These are phyloP conservation scores for Scrobipalpa atriplicella DNA, from an alignment of 2,888 invertebrate genomes.

Conservation along the genomic window DNA sequence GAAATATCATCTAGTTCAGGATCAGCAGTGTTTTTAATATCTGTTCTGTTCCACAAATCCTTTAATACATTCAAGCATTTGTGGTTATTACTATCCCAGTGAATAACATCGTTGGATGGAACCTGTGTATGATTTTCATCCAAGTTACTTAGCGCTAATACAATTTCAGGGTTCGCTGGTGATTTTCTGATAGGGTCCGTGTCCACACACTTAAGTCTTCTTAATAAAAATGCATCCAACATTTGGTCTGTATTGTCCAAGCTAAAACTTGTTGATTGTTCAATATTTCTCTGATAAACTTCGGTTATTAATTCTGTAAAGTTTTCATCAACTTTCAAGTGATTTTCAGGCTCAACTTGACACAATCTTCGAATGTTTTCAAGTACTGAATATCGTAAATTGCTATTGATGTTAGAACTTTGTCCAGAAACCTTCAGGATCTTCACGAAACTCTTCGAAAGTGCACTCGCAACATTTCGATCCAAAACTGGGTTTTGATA, in stretches of 20 bases:
- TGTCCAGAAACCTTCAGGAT: slow-evolving; percentile 57
- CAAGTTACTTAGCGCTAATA: slow-evolving; percentile 67
- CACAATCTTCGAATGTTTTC: slow-evolving; percentile 66
- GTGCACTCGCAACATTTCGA: slow-evolving; percentile 57
- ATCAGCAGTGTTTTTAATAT: slow-evolving; percentile 24
- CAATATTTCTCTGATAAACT: slow-evolving; percentile 49
- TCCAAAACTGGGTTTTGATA: slow-evolving; percentile 68
- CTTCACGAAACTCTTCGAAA: slow-evolving; percentile 68
- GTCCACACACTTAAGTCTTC: slow-evolving; percentile 52
- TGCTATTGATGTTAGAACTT: slow-evolving; percentile 56
- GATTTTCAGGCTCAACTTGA: slow-evolving; percentile 55
- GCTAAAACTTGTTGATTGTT: slow-evolving; percentile 28
- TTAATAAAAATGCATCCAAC: slow-evolving; percentile 63
- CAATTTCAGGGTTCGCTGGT: slow-evolving; percentile 57
- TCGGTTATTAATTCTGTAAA: slow-evolving; percentile 51
- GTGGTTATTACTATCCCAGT: slow-evolving; percentile 47
- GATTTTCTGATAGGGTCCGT: slow-evolving; percentile 47
- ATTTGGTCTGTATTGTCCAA: slow-evolving; percentile 43
- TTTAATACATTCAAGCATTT: slow-evolving; percentile 51
- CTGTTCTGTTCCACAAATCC: slow-evolving; percentile 53
- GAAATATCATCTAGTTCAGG: slow-evolving; percentile 50
- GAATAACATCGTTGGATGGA: slow-evolving; percentile 54
- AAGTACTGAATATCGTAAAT: slow-evolving; percentile 57
- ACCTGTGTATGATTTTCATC: slow-evolving; percentile 46
- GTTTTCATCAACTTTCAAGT: slow-evolving; percentile 56